These are phyloP conservation scores for Electrophaes corylata DNA, from an alignment of 2,888 invertebrate genomes.

Conservation along the genomic window DNA sequence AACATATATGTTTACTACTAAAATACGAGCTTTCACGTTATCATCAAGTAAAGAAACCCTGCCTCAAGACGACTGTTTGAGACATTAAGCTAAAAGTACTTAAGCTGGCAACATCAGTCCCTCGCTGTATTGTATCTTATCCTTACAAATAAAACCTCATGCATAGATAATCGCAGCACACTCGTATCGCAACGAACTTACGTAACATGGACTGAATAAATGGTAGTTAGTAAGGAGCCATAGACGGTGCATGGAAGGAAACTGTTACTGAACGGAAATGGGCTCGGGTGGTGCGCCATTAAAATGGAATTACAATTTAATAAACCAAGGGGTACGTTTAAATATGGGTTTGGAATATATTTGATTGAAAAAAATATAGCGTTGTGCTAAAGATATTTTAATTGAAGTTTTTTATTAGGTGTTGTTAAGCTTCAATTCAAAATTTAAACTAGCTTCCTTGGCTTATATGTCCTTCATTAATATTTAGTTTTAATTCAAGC, in stretches of 20 bases:
- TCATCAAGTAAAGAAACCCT: not conserved
- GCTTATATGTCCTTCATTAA: too few species aligned
- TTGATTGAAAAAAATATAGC: conserved; percentile 15
- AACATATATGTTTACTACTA: too few species aligned
- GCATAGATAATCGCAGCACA: conserved; percentile 71
- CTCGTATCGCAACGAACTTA: conserved; percentile 58
- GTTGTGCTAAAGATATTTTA: not conserved
- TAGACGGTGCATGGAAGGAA: conserved; percentile 60
- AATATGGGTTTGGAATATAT: conserved; percentile 16
- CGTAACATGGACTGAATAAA: conserved; percentile 44
- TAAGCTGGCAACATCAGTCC: conserved; percentile 66
- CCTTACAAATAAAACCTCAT: conserved; percentile 72
- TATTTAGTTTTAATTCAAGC: too few species aligned
- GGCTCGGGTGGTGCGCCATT: conserved; percentile 56
- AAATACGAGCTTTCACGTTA: too few species aligned
- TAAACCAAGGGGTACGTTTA: conserved; percentile 33
- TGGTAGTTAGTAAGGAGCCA: conserved; percentile 41
- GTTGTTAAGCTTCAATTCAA: not conserved
- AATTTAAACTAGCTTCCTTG: too few species aligned
- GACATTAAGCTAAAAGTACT: not conserved
- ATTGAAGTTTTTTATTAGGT: not conserved
- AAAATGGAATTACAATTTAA: conserved; percentile 54
- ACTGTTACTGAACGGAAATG: conserved; percentile 78
- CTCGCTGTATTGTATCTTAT: conserved; percentile 60
- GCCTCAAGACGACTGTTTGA: not conserved